These are phyloP conservation scores for Paracentrotus lividus DNA, from an alignment of 53 echinoderm and acorn worm species.

Conservation along the genomic window DNA sequence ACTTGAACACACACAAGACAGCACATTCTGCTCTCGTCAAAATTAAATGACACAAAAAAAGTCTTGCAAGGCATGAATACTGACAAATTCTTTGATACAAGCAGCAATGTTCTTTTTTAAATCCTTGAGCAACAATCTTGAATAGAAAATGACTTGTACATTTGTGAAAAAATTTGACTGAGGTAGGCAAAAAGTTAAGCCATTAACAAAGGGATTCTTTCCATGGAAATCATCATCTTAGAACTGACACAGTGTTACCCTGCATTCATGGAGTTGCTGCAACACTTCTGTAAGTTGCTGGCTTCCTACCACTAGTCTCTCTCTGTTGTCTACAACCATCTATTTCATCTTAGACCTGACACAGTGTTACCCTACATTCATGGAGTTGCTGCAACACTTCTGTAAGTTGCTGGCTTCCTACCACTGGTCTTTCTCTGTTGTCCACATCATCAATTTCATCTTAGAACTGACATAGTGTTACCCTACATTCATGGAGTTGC, in stretches of 20 bases:
- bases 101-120: too few species aligned
- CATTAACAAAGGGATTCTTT: too few species aligned
- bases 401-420: constrained; percentile 6
- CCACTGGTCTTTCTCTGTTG: not conserved
- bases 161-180: too few species aligned
- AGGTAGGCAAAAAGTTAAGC: too few species aligned
- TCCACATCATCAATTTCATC: not conserved
- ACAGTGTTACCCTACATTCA: not conserved
- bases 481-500: constrained; percentile 28
- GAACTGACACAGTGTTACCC: not conserved
- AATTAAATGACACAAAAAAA: too few species aligned
- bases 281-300: too few species aligned
- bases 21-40: too few species aligned
- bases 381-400: constrained; percentile 47
- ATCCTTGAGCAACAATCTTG: too few species aligned
- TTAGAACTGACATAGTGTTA: constrained; percentile 16
- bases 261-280: not conserved
- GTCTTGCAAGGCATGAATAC: too few species aligned
- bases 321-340: not conserved
- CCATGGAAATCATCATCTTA: not conserved
- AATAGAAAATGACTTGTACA: not conserved
- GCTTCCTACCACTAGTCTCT: too few species aligned
- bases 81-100: too few species aligned
- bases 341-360: not conserved
- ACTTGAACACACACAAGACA: too few species aligned